These are phyloP conservation scores for Thera britannica DNA, from an alignment of 2,888 invertebrate genomes.

Conservation along the genomic window DNA sequence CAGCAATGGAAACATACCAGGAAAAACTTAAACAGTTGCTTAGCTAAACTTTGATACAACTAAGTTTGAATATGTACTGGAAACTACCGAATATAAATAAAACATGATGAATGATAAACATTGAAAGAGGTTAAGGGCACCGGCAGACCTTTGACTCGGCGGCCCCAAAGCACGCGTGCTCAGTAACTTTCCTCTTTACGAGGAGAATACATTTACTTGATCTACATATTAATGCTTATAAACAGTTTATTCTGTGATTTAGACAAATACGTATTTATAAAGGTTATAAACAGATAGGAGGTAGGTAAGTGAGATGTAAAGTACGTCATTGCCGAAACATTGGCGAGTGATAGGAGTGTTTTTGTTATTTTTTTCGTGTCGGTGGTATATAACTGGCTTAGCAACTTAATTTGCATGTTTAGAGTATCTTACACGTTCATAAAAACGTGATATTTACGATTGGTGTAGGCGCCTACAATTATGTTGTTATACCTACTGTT, in stretches of 20 bases:
- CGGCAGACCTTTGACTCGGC: constrained; percentile 60
- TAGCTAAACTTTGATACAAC: constrained; percentile 19
- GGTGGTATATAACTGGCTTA: constrained; percentile 10
- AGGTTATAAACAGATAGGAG: constrained; percentile 17
- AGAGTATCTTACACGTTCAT: neutral
- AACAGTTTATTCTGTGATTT: constrained; percentile 1
- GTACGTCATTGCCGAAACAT: constrained; percentile 22
- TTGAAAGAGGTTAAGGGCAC: constrained; percentile 72
- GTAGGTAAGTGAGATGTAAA: constrained; percentile 6
- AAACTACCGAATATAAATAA: constrained; percentile 51
- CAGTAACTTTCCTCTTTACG: constrained; percentile 77
- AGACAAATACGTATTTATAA: constrained; percentile 12
- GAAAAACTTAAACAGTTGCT: constrained; percentile 22
- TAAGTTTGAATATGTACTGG: constrained; percentile 37
- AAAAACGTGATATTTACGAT: constrained; percentile 9
- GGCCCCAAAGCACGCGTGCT: constrained; percentile 55
- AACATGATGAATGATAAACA: constrained; percentile 57
- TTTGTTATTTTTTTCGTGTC: constrained; percentile 13
- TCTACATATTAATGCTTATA: constrained; percentile 15
- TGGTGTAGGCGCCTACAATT: neutral
- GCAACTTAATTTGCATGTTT: constrained; percentile 13
- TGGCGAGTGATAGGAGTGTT: constrained; percentile 15
- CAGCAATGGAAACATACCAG: constrained; percentile 11
- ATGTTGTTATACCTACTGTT: neutral
- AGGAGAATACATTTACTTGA: constrained; percentile 26